Evolutionary conservation across 2,888 invertebrate genomes (phyloP).

Genomic region (Peribatodes rhomboidaria): DNA sequence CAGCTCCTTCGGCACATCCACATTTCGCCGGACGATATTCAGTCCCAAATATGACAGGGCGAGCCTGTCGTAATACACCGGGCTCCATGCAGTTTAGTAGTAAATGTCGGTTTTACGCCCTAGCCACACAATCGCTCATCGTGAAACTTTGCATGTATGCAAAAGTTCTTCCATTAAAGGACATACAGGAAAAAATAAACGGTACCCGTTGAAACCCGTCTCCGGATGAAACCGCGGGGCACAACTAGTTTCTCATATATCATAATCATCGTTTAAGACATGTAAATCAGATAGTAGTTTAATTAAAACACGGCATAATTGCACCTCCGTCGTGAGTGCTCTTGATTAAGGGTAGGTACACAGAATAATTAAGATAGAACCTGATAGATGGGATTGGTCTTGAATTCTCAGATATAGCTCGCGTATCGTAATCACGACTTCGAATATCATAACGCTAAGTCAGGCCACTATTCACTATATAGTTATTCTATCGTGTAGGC

Average conservation of each 20-base stretch:
- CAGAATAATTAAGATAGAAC: constrained; percentile 24
- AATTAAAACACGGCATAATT: constrained; percentile 28
- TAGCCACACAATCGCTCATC: too few species aligned
- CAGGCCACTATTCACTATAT: not conserved
- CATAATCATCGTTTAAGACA: constrained; percentile 5
- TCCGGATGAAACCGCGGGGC: too few species aligned
- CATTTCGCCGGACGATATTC: too few species aligned
- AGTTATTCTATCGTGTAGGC: not conserved
- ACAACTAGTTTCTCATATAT: constrained; percentile 10
- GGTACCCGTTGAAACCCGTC: too few species aligned
- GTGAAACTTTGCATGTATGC: too few species aligned
- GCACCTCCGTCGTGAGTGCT: constrained; percentile 20
- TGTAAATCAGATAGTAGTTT: constrained; percentile 24
- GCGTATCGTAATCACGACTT: constrained; percentile 11
- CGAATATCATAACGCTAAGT: constrained; percentile 13
- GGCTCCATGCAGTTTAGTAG: too few species aligned
- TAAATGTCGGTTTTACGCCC: too few species aligned
- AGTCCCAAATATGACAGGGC: too few species aligned
- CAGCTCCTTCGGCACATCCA: too few species aligned
- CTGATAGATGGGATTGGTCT: constrained; percentile 22
- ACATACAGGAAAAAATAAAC: too few species aligned
- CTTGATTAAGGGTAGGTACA: constrained; percentile 23
- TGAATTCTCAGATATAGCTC: constrained; percentile 14
- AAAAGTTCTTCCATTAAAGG: too few species aligned
- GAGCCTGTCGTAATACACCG: too few species aligned